Percentiles rank a stretch among this genome's conserved stretches.
Evolutionary conservation across 2,113 vertebrate species (phyloP).

Genomic region (Odontesthes bonariensis): DNA sequence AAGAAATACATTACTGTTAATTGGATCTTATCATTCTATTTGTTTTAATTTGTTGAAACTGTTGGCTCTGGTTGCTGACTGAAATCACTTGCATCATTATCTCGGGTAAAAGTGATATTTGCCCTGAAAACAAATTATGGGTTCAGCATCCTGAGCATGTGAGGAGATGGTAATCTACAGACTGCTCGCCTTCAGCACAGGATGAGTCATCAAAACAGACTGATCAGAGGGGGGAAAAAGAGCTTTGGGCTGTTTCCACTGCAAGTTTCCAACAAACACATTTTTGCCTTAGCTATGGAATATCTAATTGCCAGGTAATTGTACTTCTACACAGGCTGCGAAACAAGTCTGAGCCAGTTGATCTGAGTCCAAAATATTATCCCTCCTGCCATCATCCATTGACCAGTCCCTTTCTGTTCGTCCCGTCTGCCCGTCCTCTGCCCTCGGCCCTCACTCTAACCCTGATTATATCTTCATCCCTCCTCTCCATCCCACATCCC

Average conservation of each 20-base stretch:
- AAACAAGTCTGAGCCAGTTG: constrained; percentile 57
- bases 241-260: constrained; percentile 37
- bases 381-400: constrained; percentile 76
- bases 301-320: constrained; percentile 28
- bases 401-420: constrained; percentile 82
- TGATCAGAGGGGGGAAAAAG: constrained; percentile 35
- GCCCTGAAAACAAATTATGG: constrained; percentile 32
- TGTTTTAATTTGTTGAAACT: constrained; percentile 23
- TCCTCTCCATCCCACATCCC: constrained; percentile 43
- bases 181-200: constrained; percentile 18
- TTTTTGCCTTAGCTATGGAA: constrained; percentile 53
- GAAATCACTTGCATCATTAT: constrained; percentile 24
- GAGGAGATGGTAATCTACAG: constrained; percentile 44
- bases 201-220: constrained; percentile 66
- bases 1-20: constrained; percentile 4
- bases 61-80: neutral
- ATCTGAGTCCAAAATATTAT: constrained; percentile 70
- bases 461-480: constrained; percentile 49
- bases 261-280: constrained; percentile 48
- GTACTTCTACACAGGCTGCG: constrained; percentile 20
- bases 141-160: constrained; percentile 22
- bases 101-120: constrained; percentile 29
- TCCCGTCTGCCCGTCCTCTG: constrained; percentile 77
- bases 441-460: constrained; percentile 80
- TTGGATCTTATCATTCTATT: constrained; percentile 3